phyloP scores from a whole-genome alignment of 2,888 invertebrate genomes.

The Drosophila histrio region DNA sequence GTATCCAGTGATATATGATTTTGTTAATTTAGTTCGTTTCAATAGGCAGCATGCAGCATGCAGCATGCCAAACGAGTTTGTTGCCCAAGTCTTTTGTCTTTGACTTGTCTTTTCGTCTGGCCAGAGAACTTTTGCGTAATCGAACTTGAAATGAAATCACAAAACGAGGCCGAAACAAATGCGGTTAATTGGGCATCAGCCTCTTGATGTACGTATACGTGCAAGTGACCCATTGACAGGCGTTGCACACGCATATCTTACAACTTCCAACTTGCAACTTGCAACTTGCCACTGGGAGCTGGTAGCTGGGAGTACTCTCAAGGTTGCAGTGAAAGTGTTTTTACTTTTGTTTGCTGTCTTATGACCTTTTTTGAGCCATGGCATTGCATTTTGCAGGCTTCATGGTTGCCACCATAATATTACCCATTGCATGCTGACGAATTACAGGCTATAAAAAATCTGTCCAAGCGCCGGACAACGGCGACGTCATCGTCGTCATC shows the following conservation, averaged over 20 bases:
- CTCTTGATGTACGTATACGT: conserved; percentile 29
- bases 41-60: conserved; percentile 35
- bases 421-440: conserved; percentile 65
- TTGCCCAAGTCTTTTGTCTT: conserved; percentile 63
- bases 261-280: background rate
- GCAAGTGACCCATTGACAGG: conserved; percentile 30
- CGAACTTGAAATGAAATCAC: conserved; percentile 59
- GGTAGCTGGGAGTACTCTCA: conserved; percentile 45
- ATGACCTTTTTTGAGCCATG: conserved; percentile 47
- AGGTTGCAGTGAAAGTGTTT: conserved; percentile 81
- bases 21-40: conserved; percentile 74
- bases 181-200: conserved; percentile 66
- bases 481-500: conserved; percentile 40
- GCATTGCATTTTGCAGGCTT: conserved; percentile 71
- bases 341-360: conserved; percentile 71
- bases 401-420: conserved; percentile 49
- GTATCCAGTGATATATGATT: conserved; percentile 71
- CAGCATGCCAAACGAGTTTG: conserved; percentile 58
- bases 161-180: conserved; percentile 55
- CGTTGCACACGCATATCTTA: conserved; percentile 13
- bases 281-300: background rate
- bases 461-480: conserved; percentile 44
- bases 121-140: conserved; percentile 70
- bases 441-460: conserved; percentile 69
- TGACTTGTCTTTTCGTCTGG: conserved; percentile 15